These are phyloP conservation scores for Exocentrus adspersus DNA, from an alignment of 2,888 invertebrate species.

Conservation along the genomic window DNA sequence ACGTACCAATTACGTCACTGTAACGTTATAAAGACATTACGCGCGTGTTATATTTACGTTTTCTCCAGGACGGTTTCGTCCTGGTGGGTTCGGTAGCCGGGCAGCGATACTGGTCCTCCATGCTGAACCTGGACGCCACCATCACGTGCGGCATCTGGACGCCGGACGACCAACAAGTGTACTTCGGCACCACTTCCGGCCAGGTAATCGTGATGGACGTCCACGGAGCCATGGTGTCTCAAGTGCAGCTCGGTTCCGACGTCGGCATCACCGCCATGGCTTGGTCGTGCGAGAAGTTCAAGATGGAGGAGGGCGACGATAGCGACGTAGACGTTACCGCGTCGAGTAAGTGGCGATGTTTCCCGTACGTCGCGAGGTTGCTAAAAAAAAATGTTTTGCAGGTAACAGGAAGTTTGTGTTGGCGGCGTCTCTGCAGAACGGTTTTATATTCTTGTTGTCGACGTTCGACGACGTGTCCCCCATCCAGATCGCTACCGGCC, in stretches of 20 bases:
- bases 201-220: slow-evolving; percentile 98
- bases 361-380: too few species aligned
- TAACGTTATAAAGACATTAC: too few species aligned
- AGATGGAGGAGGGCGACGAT: slow-evolving; percentile 95
- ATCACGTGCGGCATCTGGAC: slow-evolving; percentile 99
- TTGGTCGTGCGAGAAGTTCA: slow-evolving; percentile 98
- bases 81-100: slow-evolving; percentile 97
- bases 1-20: too few species aligned
- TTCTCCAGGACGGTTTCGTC: slow-evolving; percentile 91
- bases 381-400: too few species aligned
- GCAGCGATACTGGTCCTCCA: slow-evolving; percentile 97
- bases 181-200: slow-evolving; percentile 94
- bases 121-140: slow-evolving; percentile 92
- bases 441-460: slow-evolving; percentile 87
- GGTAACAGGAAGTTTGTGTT: slow-evolving; percentile 78
- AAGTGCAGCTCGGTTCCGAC: slow-evolving; percentile 87
- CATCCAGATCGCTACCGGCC: slow-evolving; percentile 83
- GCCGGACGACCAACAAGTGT: slow-evolving; percentile 96
- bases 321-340: slow-evolving; percentile 69
- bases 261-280: slow-evolving; percentile 92
- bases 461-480: slow-evolving; percentile 96
- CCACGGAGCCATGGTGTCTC: slow-evolving; percentile 94
- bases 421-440: slow-evolving; percentile 89
- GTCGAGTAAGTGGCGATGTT: slow-evolving; percentile 54
- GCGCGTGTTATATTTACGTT: too few species aligned